Base-by-base conservation (phyloP, 2,113 vertebrate genomes). In the Zootoca vivipara region DNA sequence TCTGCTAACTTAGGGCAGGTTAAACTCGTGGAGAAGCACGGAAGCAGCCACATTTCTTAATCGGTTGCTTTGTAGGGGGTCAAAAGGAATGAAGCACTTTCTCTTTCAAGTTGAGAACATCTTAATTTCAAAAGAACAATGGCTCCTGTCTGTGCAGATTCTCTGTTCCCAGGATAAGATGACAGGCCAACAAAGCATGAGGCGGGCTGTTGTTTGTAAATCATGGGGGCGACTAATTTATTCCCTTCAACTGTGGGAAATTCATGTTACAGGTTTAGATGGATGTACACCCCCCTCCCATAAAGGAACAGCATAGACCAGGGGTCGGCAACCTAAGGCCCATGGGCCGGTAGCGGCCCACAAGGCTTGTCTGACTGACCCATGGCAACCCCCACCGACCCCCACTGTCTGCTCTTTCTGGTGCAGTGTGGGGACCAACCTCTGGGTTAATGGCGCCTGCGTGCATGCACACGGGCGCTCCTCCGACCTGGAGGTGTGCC, bases 41-140 rank as follows among this genome's bases (percentile, higher is more conserved):
- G 84, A 82, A 92, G 86, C 35, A 89, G 85, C 85, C 77, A 64
- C 4, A 35, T 70, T 89, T 89, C 38, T 52, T 88, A 90, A 77
- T 75, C 75, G 88, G 70, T 91, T 91, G 83, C 80, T 87, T 67
- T 84, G 30, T 80, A 75, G 77, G 38, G 40, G 70, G 33, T 84
- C 88, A 95, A 90, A 82, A 91, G 86, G 81, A 94, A 77, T 64
- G 72, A 78, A 0, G 1, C 5, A 9, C 87, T 92, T 94, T 90
- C 18, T 87, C 90, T 90, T 91, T 85, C 83, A 78, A 87, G 80
- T 82, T 40, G 42, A 88, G 58, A 83, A 26, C 80, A 62, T 90
- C 85, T 87, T 92, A 83, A 85, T 89, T 93, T 40, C 52, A 91
- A 86, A 87, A 93, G 24, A 62, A 86, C 73, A 89, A 67, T 89